Percentiles rank a stretch among this genome's conserved stretches.
Conservation (phyloP, 2,888 invertebrate species). For the Poecilobothrus nobilitatus region DNA sequence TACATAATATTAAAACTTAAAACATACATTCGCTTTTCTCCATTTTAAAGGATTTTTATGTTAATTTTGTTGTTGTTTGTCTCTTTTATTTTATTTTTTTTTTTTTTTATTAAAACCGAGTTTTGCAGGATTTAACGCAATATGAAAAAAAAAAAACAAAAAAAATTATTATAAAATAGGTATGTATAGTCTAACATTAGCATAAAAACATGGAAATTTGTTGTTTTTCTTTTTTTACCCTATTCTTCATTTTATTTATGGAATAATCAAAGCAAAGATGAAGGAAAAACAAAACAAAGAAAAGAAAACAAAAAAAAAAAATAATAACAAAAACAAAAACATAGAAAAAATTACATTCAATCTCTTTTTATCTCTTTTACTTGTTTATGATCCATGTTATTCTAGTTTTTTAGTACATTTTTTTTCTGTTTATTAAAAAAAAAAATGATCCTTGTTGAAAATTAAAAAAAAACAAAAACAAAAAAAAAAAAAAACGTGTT, state of each 20-base stretch:
- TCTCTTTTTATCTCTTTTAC: too few relatives aligned
- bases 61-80: too few relatives aligned
- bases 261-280: neutral
- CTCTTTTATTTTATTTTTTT: neutral
- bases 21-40: neutral
- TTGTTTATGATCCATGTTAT: too few relatives aligned
- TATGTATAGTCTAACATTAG: neutral
- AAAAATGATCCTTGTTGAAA: neutral
- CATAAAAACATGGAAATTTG: neutral
- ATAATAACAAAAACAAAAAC: too few relatives aligned
- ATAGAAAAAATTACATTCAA: too few relatives aligned
- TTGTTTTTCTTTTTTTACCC: neutral
- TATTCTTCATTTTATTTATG: neutral
- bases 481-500: neutral
- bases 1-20: too few relatives aligned
- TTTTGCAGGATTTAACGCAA: neutral
- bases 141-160: neutral
- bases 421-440: too few relatives aligned
- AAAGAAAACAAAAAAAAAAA: too few relatives aligned
- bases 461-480: too few relatives aligned
- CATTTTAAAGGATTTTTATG: neutral
- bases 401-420: too few relatives aligned
- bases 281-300: neutral
- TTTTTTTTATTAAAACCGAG: neutral
- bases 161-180: too few relatives aligned